Base-by-base conservation (phyloP, 2,797 vertebrate species). In the Alauda arvensis region DNA sequence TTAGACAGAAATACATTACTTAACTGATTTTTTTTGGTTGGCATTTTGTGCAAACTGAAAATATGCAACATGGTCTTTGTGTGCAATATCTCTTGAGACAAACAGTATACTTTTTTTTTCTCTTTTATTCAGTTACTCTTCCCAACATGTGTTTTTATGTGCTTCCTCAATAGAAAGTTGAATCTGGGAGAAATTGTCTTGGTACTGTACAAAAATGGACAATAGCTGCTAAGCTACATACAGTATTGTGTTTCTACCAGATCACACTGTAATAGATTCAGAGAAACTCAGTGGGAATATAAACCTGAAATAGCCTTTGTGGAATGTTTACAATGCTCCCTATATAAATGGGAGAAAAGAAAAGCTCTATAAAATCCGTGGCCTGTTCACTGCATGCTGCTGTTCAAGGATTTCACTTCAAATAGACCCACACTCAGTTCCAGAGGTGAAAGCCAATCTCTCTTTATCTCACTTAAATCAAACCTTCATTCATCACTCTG, bases 261-360 rank as follows among this genome's bases (percentile, higher is more conserved):
- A 89, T 82, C 66, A 53, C 28, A 40, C 52, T 56, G 6, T 21
- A 85, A 68, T 2, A 78, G 77, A 53, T 86, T 62, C 69, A 52
- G 72, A 92, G 72, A 71, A 71, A 84, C 62, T 69, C 86, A 31
- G 63, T 53, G 62, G 56, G 65, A 93, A 77, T 81, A 83, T 57
- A 88, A 91, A 83, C 46, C 77, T 90, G 65, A 85, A 93, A 86
- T 18, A 93, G 78, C 66, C n/a, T 77, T 66, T 91, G 76, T 56
- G n/a, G 43, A 84, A 86, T 71, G 72, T 88, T 93, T 93, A 85
- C 59, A 80, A 39, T 2, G 3, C 76, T 89, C 24, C 45, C 39
- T 48, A 26, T 43, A 66, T 34, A 80, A 80, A 59, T 18, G 29
- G 29, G 61, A 53, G 45, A 21, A 69, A 89, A 76, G 46, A 75